phyloP scores from a whole-genome alignment of 2,888 invertebrate genomes.

The Reticulitermes lucifugus region DNA sequence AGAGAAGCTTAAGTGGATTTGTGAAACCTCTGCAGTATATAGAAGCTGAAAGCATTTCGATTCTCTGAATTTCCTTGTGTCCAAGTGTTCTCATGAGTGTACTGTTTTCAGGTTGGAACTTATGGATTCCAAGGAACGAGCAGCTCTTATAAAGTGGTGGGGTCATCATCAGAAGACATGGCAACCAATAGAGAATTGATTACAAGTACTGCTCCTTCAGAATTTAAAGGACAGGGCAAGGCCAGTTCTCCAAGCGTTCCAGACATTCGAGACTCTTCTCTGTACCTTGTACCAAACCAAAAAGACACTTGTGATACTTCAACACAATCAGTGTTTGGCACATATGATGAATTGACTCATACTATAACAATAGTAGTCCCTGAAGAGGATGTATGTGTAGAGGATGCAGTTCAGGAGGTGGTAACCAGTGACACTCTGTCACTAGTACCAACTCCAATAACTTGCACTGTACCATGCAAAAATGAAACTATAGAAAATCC shows the following conservation, averaged over 20 bases:
- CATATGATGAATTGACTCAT: conserved; percentile 78
- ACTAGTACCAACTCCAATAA: background rate
- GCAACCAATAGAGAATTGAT: conserved; percentile 75
- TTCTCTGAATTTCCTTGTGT: too few species aligned
- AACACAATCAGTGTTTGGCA: conserved; percentile 71
- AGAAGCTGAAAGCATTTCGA: too few species aligned
- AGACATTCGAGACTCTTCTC: conserved; percentile 13
- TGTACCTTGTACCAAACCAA: conserved; percentile 1
- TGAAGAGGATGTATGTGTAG: conserved; percentile 67
- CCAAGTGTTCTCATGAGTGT: background rate
- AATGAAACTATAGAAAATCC: conserved; percentile 35
- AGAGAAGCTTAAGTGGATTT: too few species aligned
- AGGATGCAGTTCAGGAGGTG: conserved; percentile 66
- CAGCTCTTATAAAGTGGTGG: conserved; percentile 82
- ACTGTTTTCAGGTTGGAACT: conserved; percentile 31
- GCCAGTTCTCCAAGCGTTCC: conserved; percentile 17
- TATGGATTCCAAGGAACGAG: conserved; percentile 49
- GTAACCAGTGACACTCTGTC: conserved; percentile 43
- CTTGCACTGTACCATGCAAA: conserved; percentile 13
- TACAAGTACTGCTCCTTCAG: background rate
- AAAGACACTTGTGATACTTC: background rate
- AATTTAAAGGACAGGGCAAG: background rate
- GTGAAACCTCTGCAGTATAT: too few species aligned
- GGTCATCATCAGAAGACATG: conserved; percentile 86
- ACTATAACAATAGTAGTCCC: conserved; percentile 80